Conservation (phyloP, 2,888 invertebrate species). For the Gandaritis pyraliata region DNA sequence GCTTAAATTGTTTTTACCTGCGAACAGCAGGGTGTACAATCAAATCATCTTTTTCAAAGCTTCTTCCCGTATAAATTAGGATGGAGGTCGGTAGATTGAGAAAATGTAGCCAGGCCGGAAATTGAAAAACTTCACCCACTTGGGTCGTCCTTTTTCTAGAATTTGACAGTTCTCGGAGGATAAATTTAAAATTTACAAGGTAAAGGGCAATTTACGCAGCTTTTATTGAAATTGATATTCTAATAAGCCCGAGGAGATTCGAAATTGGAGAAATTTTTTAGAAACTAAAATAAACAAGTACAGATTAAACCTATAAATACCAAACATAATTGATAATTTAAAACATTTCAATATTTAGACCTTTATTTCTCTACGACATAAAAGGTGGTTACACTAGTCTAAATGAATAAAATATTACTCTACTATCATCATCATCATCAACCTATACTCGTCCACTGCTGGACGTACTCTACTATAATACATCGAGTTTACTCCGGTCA, state of each 20-base stretch:
- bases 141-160: constrained; percentile 65
- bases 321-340: too few species aligned
- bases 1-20: constrained; percentile 77
- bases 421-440: too few species aligned
- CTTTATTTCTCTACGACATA: too few species aligned
- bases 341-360: too few species aligned
- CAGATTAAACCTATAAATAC: too few species aligned
- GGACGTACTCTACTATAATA: too few species aligned
- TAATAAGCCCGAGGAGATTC: not conserved
- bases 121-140: constrained; percentile 79
- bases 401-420: too few species aligned
- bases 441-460: too few species aligned
- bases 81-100: constrained; percentile 72
- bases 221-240: constrained; percentile 4
- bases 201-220: constrained; percentile 54
- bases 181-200: constrained; percentile 53
- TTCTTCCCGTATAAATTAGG: constrained; percentile 75
- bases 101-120: constrained; percentile 76
- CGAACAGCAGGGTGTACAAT: constrained; percentile 74
- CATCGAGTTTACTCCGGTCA: too few species aligned
- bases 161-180: constrained; percentile 65
- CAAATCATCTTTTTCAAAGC: constrained; percentile 74
- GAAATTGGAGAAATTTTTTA: not conserved
- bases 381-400: too few species aligned
- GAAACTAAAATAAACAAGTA: too few species aligned